A percentile compares a stretch with the other conserved stretches of the same genome.
Evolutionary conservation across 1,140 invertebrate genomes (phyloP).

Genomic region (Drosophila parvula): DNA sequence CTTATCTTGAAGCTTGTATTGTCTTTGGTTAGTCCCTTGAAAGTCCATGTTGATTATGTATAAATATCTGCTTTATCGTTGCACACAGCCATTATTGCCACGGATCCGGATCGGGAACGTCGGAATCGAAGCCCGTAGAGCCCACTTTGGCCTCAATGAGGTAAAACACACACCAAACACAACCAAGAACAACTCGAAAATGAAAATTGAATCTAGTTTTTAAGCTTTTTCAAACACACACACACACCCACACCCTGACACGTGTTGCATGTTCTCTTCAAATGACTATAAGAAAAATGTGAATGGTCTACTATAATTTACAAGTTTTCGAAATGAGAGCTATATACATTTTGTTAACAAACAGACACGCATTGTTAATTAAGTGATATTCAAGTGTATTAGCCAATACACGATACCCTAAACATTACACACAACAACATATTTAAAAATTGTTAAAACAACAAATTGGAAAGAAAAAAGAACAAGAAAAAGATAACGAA

Average conservation of each 20-base stretch:
- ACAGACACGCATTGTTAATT: conserved; percentile 33
- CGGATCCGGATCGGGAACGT: conserved; percentile 1
- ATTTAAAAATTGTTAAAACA: background rate
- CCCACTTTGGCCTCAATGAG: conserved; percentile 18
- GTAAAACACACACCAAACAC: conserved; percentile 32
- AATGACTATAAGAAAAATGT: conserved; percentile 51
- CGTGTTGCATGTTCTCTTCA: conserved; percentile 67
- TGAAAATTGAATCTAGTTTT: conserved; percentile 35
- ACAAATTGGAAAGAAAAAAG: no score
- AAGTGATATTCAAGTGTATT: conserved; percentile 51
- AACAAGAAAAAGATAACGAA: no score
- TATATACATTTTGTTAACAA: conserved; percentile 45
- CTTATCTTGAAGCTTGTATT: no score
- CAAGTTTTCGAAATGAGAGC: conserved; percentile 17
- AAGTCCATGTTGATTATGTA: background rate
- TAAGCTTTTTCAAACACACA: conserved; percentile 30
- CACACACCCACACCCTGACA: conserved; percentile 18
- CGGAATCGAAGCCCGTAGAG: background rate
- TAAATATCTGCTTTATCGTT: background rate
- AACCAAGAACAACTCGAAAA: conserved; percentile 32
- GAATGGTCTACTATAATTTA: conserved; percentile 26
- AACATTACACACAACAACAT: conserved; percentile 6
- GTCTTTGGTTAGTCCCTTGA: no score
- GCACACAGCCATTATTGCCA: background rate
- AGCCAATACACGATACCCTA: conserved; percentile 19